Base-by-base conservation (phyloP, 1,140 invertebrate species). In the Holcopasites calliopsidis region DNA sequence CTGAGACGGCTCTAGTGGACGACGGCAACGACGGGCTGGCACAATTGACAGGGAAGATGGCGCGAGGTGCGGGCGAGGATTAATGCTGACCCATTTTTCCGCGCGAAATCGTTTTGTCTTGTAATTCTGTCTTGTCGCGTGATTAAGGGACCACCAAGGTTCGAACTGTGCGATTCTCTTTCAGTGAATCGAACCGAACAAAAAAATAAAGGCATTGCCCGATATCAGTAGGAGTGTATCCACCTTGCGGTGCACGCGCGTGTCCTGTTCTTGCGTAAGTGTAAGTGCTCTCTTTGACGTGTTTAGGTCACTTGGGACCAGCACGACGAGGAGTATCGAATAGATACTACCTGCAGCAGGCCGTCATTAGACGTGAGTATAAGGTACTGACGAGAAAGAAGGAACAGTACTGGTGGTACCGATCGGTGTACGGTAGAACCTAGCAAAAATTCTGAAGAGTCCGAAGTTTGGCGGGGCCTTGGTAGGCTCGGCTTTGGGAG, bases 21-120 rank as follows among this genome's bases (percentile, higher is more conserved):
- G 64, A 68, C 61, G 68, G 66, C 61, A 50, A 77, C 72, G 61
- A 70, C 60, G 31, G 80, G 71, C 73, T 73, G 78, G 76, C 78
- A 81, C 83, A 82, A 87, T 85, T 83, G 87, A 87, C 84, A 85
- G 81, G 84, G 78, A 88, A 88, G 87, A 88, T 88, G 87, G 87
- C 87, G 87, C 86, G 77, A 86, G 82, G 68, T 80, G 82, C 82
- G 78, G 84, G 86, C 84, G 86, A 88, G 80, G 85, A 88, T 84
- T 77, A 70, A 80, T 86, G 86, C 84, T 88, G 87, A 88, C 87
- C 87, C 85, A 88, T 88, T 88, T 88, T 82, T 77, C 78, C 76
- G 74, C 77, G 47, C 64, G 55, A 72, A 69, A 75, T 62, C 76
- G 66, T 73, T 80, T 50, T 62, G 52, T 75, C 61, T 76, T 42